These are phyloP conservation scores for Athalia rosae DNA, from an alignment of 2,888 invertebrate genomes.

Conservation along the genomic window DNA sequence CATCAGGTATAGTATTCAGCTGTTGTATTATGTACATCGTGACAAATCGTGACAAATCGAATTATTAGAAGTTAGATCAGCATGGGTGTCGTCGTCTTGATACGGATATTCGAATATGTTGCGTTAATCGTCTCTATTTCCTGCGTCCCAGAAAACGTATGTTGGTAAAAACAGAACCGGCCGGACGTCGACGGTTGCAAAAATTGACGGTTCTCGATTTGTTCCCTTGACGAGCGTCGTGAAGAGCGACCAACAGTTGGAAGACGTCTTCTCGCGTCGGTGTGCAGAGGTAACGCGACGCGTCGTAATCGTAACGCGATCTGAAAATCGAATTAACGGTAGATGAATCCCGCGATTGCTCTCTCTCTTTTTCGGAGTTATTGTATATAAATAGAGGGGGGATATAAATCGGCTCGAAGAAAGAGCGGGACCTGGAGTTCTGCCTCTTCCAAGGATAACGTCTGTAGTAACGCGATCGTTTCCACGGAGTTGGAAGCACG, in stretches of 20 bases:
- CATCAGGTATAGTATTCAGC: too few relatives aligned
- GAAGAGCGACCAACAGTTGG: slow-evolving; percentile 78
- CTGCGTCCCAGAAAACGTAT: slow-evolving; percentile 78
- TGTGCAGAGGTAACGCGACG: slow-evolving; percentile 76
- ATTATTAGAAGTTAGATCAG: too few relatives aligned
- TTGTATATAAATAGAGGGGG: too few relatives aligned
- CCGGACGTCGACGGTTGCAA: slow-evolving; percentile 79
- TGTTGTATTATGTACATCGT: too few relatives aligned
- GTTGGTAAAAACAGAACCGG: slow-evolving; percentile 78
- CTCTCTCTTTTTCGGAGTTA: background rate
- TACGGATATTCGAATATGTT: too few relatives aligned
- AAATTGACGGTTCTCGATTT: slow-evolving; percentile 76
- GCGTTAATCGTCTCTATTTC: slow-evolving; percentile 53
- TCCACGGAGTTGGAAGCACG: slow-evolving; percentile 57
- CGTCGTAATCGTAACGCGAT: slow-evolving; percentile 76
- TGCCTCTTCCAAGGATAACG: slow-evolving; percentile 81
- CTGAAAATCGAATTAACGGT: slow-evolving; percentile 48
- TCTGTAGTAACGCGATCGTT: slow-evolving; percentile 78
- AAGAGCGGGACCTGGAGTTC: slow-evolving; percentile 66
- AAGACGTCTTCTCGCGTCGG: slow-evolving; percentile 80
- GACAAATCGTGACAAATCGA: too few relatives aligned
- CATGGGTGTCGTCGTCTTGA: too few relatives aligned
- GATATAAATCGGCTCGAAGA: too few relatives aligned
- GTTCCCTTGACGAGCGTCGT: slow-evolving; percentile 78
- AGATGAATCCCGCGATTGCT: background rate